These are phyloP conservation scores for Hyperopisus bebe DNA, from an alignment of 2,113 vertebrate species.

Conservation along the genomic window DNA sequence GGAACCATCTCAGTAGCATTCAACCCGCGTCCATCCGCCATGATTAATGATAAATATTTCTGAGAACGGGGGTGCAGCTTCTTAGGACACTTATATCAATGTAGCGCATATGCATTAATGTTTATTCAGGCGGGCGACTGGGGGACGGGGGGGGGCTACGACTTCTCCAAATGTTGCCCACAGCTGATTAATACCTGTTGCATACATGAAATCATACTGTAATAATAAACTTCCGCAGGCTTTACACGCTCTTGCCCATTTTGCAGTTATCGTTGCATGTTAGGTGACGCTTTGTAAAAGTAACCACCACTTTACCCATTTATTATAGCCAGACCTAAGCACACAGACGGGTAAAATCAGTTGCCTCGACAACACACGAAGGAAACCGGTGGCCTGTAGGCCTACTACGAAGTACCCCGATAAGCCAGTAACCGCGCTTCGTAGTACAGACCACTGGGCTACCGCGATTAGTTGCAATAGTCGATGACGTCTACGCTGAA, in stretches of 20 bases:
- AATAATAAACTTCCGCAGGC: not conserved
- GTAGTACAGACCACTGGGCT: too few species aligned
- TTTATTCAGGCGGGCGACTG: not conserved
- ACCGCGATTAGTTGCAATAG: too few species aligned
- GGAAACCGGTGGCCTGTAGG: not conserved
- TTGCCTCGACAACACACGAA: not conserved
- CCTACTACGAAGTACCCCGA: too few species aligned
- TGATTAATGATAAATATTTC: slow-evolving; percentile 1
- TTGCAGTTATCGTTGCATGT: not conserved
- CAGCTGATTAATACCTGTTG: not conserved
- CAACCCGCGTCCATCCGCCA: not conserved
- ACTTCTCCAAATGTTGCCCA: not conserved
- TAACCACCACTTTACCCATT: not conserved
- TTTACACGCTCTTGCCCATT: not conserved
- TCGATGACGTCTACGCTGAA: too few species aligned
- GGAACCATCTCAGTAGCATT: not conserved
- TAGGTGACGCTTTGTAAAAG: not conserved
- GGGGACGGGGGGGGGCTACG: too few species aligned
- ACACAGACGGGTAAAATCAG: not conserved
- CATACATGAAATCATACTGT: not conserved
- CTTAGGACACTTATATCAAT: not conserved
- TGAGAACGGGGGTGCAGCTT: not conserved
- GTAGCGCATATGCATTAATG: not conserved
- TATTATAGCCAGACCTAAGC: not conserved
- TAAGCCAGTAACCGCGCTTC: too few species aligned